A percentile compares a stretch with the other conserved stretches of the same genome.
Conservation (phyloP, 2,888 invertebrate species). For the Drosophila tanythrix region DNA sequence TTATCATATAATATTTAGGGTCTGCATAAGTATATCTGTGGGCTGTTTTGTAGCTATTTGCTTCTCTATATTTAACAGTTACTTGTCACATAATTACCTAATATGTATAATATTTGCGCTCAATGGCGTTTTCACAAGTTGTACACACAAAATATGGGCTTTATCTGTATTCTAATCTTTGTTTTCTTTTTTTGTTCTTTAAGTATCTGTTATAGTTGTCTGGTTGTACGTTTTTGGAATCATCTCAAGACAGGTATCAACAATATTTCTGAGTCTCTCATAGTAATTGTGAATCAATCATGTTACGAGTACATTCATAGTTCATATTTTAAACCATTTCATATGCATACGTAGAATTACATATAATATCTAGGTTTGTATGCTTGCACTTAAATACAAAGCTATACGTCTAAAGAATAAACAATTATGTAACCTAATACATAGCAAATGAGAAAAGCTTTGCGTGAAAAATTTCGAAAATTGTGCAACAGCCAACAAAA, state of each 20-base stretch:
- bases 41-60: conserved; percentile 56
- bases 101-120: conserved; percentile 35
- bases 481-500: conserved; percentile 54
- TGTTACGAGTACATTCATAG: conserved; percentile 14
- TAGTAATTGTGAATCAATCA: conserved; percentile 39
- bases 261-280: conserved; percentile 26
- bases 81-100: conserved; percentile 33
- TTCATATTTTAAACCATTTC: conserved; percentile 12
- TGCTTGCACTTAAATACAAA: conserved; percentile 34
- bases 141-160: conserved; percentile 71
- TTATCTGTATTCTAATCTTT: conserved; percentile 40
- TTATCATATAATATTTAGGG: conserved; percentile 33
- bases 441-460: conserved; percentile 35
- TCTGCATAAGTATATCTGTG: conserved; percentile 64
- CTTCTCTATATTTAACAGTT: conserved; percentile 38
- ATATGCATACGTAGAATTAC: conserved; percentile 1
- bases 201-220: conserved; percentile 27
- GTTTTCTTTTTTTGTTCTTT: conserved; percentile 22
- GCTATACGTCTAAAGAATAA: conserved; percentile 19
- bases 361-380: conserved; percentile 11
- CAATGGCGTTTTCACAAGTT: conserved; percentile 49
- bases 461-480: conserved; percentile 40
- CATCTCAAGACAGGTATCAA: conserved; percentile 31
- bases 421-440: conserved; percentile 13
- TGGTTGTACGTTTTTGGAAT: conserved; percentile 23